phyloP scores from a whole-genome alignment of 2,888 invertebrate species.

The Catocala nupta region DNA sequence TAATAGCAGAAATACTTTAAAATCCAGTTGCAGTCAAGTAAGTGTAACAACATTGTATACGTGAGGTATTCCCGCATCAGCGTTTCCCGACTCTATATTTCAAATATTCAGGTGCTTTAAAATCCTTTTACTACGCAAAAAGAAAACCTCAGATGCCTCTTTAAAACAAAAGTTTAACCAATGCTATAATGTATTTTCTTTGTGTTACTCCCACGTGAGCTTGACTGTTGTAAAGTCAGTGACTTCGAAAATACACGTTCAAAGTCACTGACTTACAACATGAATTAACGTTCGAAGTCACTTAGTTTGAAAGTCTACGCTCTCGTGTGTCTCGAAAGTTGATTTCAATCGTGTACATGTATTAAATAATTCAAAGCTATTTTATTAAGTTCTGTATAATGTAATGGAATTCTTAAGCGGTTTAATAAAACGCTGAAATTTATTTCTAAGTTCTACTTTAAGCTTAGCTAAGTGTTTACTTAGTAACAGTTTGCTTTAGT shows the following conservation, averaged over 20 bases:
- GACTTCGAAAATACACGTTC: not conserved
- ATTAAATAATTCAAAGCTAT: not conserved
- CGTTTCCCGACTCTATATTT: not conserved
- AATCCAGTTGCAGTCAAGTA: not conserved
- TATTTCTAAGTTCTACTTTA: not conserved
- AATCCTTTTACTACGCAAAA: not conserved
- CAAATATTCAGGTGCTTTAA: not conserved
- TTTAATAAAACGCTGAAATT: not conserved
- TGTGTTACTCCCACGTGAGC: not conserved
- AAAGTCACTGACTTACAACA: not conserved
- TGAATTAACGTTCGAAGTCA: conserved; percentile 1
- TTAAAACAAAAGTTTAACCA: not conserved
- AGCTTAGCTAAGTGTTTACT: not conserved
- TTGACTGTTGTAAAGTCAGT: not conserved
- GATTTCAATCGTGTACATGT: not conserved
- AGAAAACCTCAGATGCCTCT: not conserved
- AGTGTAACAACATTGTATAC: not conserved
- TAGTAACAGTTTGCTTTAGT: not conserved
- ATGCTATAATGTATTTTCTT: not conserved
- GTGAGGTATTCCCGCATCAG: not conserved
- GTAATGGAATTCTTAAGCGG: not conserved
- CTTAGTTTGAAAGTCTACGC: not conserved
- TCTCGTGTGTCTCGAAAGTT: not conserved
- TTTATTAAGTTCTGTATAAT: not conserved
- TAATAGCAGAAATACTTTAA: not conserved